phyloP scores from a whole-genome alignment of 2,113 vertebrate species.

The Dipodomys spectabilis region DNA sequence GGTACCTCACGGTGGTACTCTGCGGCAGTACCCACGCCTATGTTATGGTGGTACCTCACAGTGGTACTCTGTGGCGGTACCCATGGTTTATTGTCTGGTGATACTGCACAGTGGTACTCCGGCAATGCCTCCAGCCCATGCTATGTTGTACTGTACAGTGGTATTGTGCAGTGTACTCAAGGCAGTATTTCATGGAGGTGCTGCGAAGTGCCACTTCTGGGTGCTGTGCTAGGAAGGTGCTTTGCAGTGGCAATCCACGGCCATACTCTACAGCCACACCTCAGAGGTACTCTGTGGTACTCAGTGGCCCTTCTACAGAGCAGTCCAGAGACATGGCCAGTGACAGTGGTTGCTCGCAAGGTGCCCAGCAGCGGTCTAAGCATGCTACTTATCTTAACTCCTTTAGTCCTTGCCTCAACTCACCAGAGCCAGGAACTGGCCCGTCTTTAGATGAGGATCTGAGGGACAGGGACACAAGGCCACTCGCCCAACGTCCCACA shows the following conservation, averaged over 20 bases:
- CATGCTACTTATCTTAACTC: not conserved
- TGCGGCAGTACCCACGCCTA: too few relatives aligned
- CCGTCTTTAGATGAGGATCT: not conserved
- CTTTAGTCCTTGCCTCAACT: not conserved
- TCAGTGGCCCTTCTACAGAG: rapidly evolving
- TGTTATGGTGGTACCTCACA: rapidly evolving
- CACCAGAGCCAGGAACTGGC: not conserved
- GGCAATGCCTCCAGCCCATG: not conserved
- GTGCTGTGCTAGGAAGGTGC: not conserved
- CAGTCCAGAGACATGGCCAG: rapidly evolving
- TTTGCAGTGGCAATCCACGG: not conserved
- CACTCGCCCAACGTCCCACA: not conserved
- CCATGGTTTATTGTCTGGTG: too few relatives aligned
- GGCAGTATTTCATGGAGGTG: too few relatives aligned
- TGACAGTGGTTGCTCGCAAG: rapidly evolving
- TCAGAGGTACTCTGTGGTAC: too few relatives aligned
- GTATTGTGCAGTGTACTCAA: too few relatives aligned
- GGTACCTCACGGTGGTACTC: too few relatives aligned
- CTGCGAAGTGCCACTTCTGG: not conserved
- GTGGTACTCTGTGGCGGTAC: not conserved
- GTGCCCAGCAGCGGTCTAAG: rapidly evolving
- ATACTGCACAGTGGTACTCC: not conserved
- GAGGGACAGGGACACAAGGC: not conserved
- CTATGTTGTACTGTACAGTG: rapidly evolving
- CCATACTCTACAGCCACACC: not conserved